Percentiles rank a stretch among this genome's conserved stretches.
phyloP scores from a whole-genome alignment of 2,888 invertebrate species.

The Beris morrisii region DNA sequence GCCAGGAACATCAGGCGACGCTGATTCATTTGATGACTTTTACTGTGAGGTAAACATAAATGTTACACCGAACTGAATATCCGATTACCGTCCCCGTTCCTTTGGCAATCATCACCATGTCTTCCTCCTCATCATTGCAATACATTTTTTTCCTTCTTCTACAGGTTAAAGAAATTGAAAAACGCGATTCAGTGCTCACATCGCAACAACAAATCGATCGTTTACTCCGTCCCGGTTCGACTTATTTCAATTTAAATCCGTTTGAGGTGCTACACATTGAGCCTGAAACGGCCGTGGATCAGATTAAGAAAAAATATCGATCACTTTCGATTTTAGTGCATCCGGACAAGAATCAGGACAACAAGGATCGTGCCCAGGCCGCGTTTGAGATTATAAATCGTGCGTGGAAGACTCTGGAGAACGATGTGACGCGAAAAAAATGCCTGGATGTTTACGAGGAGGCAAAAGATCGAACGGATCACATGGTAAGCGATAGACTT shows the following conservation, averaged over 20 bases:
- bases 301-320: constrained; percentile 95
- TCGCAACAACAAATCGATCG: constrained; percentile 97
- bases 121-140: background rate
- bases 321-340: constrained; percentile 96
- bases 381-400: constrained; percentile 92
- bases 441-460: constrained; percentile 97
- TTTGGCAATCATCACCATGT: too few relatives aligned
- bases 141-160: background rate
- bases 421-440: constrained; percentile 88
- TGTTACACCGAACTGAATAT: constrained; percentile 22
- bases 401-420: constrained; percentile 94
- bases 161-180: constrained; percentile 98
- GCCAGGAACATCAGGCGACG: constrained; percentile 59
- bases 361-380: constrained; percentile 89
- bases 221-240: constrained; percentile 92
- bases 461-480: constrained; percentile 90
- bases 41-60: constrained; percentile 71
- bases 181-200: constrained; percentile 94
- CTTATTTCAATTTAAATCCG: constrained; percentile 98
- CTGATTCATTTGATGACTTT: constrained; percentile 77
- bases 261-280: constrained; percentile 89
- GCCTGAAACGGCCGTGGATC: constrained; percentile 84
- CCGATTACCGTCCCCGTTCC: background rate
- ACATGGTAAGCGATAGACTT: constrained; percentile 69
- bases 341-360: constrained; percentile 98